Evolutionary conservation across 2,797 vertebrate species (phyloP).

Genomic region (Darevskia nairensis): DNA sequence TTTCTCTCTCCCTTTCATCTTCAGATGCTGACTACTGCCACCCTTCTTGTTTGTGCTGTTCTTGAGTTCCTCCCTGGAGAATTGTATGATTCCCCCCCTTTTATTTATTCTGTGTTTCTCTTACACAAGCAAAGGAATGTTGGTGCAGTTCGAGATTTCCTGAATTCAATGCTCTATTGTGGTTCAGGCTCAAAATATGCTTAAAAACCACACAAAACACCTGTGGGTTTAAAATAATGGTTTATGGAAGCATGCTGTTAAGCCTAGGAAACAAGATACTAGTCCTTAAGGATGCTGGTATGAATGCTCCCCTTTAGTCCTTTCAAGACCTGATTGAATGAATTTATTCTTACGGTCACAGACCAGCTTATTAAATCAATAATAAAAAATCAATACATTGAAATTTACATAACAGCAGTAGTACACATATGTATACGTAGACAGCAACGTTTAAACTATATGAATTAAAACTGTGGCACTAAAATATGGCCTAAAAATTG

Average conservation of each 20-base stretch:
- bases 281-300: not conserved
- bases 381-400: no score
- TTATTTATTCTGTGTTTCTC: not conserved
- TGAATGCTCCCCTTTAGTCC: not conserved
- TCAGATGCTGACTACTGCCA: slow-evolving; percentile 3
- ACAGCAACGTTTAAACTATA: no score
- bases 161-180: not conserved
- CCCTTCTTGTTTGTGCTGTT: not conserved
- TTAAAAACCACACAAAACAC: no score
- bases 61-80: accelerated
- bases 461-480: no score
- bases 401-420: no score
- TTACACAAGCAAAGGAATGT: not conserved
- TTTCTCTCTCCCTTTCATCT: slow-evolving; percentile 35
- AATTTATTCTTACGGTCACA: no score
- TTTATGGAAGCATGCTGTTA: not conserved
- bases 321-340: not conserved
- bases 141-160: not conserved
- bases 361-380: no score
- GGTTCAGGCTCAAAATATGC: not conserved
- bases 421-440: no score
- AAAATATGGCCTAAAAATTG: no score
- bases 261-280: not conserved
- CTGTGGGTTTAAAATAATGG: not conserved
- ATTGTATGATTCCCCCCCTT: not conserved